phyloP scores from a whole-genome alignment of 2,113 vertebrate genomes.

The Scophthalmus maximus region DNA sequence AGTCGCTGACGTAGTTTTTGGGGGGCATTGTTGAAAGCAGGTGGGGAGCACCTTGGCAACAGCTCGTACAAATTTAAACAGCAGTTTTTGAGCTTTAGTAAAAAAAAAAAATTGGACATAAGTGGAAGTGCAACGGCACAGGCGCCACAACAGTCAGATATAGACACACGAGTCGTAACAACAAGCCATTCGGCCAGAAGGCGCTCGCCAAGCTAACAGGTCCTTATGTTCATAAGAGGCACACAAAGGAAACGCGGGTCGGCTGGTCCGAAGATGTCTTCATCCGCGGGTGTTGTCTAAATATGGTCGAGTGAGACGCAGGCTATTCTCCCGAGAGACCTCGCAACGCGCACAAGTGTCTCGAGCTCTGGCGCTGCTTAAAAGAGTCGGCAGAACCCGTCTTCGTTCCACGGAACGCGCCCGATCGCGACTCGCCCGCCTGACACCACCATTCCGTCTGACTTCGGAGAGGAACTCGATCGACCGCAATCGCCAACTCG shows the following conservation, averaged over 20 bases:
- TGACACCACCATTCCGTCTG: no score
- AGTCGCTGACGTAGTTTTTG: constrained; percentile 36
- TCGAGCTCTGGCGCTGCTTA: no score
- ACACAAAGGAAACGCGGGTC: constrained; percentile 65
- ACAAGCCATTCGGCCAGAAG: constrained; percentile 50
- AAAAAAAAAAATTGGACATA: no score
- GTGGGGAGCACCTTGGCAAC: background rate
- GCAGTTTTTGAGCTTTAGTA: constrained; percentile 10
- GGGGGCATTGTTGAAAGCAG: constrained; percentile 47
- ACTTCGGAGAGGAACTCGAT: no score
- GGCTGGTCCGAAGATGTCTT: no score
- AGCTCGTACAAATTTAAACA: constrained; percentile 34
- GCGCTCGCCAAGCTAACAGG: constrained; percentile 49
- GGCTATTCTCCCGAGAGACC: background rate
- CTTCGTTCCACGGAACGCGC: no score
- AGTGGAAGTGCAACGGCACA: no score
- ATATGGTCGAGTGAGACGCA: background rate
- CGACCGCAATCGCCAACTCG: no score
- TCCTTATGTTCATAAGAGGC: constrained; percentile 25
- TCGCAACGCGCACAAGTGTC: no score
- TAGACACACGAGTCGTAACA: constrained; percentile 42
- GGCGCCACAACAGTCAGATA: constrained; percentile 19
- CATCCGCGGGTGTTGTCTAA: no score
- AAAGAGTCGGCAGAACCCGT: no score
- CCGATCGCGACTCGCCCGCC: no score